phyloP scores from a whole-genome alignment of 2,888 invertebrate species.

The Aromia moschata region DNA sequence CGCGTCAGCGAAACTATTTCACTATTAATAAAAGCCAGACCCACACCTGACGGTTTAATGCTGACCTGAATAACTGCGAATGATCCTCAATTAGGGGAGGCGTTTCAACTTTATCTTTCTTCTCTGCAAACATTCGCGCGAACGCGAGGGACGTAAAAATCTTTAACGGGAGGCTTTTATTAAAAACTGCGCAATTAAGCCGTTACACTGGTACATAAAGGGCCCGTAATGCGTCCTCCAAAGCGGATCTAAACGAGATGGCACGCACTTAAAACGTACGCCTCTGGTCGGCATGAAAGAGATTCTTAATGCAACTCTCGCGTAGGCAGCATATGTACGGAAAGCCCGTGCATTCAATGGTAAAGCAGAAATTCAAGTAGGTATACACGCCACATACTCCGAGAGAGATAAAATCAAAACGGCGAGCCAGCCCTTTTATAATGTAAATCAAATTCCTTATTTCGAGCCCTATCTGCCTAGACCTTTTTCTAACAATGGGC shows the following conservation, averaged over 20 bases:
- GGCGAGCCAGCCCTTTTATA: constrained; percentile 41
- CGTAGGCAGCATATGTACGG: constrained; percentile 1
- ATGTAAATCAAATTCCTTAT: constrained; percentile 43
- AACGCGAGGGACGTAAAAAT: background rate
- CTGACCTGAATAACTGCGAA: too few relatives aligned
- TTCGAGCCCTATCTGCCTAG: constrained; percentile 39
- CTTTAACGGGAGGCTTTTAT: background rate
- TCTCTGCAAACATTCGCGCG: background rate
- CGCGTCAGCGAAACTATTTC: too few relatives aligned
- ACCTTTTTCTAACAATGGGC: constrained; percentile 39
- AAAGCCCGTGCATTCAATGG: constrained; percentile 29
- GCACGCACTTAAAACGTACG: background rate
- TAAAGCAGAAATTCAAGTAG: constrained; percentile 35
- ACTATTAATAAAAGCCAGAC: too few relatives aligned
- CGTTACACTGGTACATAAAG: background rate
- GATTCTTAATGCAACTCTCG: background rate
- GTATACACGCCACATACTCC: constrained; percentile 41
- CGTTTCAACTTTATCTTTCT: too few relatives aligned
- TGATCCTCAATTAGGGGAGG: too few relatives aligned
- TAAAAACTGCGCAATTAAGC: background rate
- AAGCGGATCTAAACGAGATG: background rate
- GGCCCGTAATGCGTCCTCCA: background rate
- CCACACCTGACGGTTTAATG: too few relatives aligned
- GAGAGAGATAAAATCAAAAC: constrained; percentile 41
- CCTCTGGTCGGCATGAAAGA: background rate